phyloP scores from a whole-genome alignment of 2,797 vertebrate species.

The Microcaecilia unicolor region DNA sequence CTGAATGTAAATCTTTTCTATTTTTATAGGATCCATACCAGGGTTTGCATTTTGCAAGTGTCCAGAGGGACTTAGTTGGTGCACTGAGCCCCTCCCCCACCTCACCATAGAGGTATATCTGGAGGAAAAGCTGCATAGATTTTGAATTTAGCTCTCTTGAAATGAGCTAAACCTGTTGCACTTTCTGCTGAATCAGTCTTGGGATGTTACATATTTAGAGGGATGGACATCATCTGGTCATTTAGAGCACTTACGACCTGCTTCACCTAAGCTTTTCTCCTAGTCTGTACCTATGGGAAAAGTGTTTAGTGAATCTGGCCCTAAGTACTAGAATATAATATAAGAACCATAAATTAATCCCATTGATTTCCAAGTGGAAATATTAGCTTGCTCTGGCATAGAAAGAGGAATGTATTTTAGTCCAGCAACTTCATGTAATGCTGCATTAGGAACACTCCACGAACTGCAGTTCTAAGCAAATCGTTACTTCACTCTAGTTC shows the following conservation, averaged over 20 bases:
- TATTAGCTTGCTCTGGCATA: accelerated
- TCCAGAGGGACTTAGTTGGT: no score
- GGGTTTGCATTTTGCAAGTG: no score
- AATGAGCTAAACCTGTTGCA: not conserved
- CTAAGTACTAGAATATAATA: not conserved
- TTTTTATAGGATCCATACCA: no score
- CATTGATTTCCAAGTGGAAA: accelerated
- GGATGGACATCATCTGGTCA: not conserved
- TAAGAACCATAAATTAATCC: not conserved
- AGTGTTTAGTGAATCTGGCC: no score
- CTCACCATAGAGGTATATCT: no score
- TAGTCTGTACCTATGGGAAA: no score
- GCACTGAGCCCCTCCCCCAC: no score
- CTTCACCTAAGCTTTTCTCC: no score
- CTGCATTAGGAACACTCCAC: accelerated
- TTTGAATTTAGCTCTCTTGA: not conserved
- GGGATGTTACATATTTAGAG: not conserved
- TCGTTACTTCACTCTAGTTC: not conserved
- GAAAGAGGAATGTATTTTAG: not conserved
- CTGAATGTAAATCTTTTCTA: no score
- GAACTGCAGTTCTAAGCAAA: not conserved
- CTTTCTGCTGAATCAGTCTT: not conserved
- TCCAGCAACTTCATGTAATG: no score
- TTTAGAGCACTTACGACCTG: not conserved
- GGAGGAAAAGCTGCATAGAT: no score